Evolutionary conservation across 2,113 vertebrate genomes (phyloP), one percentile per base, ranked within the genome.

Genomic region (Percopsis transmontana): DNA sequence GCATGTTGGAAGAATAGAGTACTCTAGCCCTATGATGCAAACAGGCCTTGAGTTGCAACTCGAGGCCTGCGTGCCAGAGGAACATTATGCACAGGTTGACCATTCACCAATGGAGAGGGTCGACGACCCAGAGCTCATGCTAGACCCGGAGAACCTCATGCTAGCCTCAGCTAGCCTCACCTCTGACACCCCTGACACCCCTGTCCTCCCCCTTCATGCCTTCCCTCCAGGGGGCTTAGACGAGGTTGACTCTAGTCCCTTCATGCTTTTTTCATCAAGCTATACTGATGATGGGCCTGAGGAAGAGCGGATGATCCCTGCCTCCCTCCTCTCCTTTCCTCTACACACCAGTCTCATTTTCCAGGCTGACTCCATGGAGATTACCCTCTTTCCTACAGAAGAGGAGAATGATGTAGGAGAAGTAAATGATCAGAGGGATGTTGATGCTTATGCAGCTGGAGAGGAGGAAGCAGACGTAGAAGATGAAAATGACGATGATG

Each of bases 331-430:
- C 59, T 93, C 95, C 2, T 96, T 97, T 62, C 94, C 96, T 1
- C 95, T 96, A 72, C 92, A 89, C 6, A 95, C 95, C 18, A 98
- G 95, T 70, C 91, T 98, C 3, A 94, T 99, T 47, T 96, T 98
- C 64, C 94, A 95, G 74, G 96, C 95, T 0, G 97, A 98, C 63
- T 94, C 94, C 0, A 92, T 98, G 91, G 96, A 97, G 85, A 95
- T 98, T 80, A 90, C 92, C 0, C 90, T 95, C 1, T 92, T 93
- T 24, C 82, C 90, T 0, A 91, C 91, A 54, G 91, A 93, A 0
- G 93, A 92, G 7, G 92, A 93, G 0, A 86, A 84, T 0, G 85
- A 89, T 27, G 62, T 82, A 16, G 71, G 55, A 52, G 85, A 86
- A 41, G 63, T 72, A 41, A 77, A 77, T 27, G 82, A 87, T 77